Evolutionary conservation across 2,888 invertebrate species (phyloP).

Genomic region (Drosophila antonietae): DNA sequence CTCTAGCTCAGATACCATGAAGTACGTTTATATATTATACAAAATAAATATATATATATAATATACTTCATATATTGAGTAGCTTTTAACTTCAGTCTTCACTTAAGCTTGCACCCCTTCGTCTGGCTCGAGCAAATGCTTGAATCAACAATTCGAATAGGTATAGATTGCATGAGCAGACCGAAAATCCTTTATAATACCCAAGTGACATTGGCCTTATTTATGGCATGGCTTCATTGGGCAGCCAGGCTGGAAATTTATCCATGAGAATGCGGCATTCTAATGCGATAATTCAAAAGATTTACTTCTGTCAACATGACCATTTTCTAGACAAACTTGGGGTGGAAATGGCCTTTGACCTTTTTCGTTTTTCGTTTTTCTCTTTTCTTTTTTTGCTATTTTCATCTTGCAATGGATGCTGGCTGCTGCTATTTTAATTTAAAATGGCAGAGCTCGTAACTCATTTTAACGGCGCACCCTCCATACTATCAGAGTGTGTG

Average conservation of each 20-base stretch:
- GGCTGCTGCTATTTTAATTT: constrained; percentile 80
- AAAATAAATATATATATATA: not conserved
- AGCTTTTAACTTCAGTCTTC: constrained; percentile 6
- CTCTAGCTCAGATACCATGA: too few species aligned
- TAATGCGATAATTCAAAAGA: constrained; percentile 83
- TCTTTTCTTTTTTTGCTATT: constrained; percentile 32
- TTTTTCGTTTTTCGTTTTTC: constrained; percentile 42
- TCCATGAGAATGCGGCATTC: constrained; percentile 77
- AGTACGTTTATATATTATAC: not conserved
- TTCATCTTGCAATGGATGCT: constrained; percentile 66
- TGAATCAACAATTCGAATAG: constrained; percentile 62
- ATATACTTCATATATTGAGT: constrained; percentile 8
- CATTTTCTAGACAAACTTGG: constrained; percentile 72
- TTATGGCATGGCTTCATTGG: constrained; percentile 81
- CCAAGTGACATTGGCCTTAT: constrained; percentile 70
- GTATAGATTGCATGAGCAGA: constrained; percentile 33
- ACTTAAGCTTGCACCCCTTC: constrained; percentile 15
- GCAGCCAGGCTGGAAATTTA: constrained; percentile 49
- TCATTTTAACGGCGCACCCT: constrained; percentile 82
- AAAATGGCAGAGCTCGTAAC: constrained; percentile 84
- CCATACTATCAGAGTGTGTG: constrained; percentile 43
- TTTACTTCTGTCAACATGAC: constrained; percentile 84
- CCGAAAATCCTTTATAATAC: constrained; percentile 79
- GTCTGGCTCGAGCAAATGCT: constrained; percentile 12
- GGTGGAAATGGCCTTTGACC: constrained; percentile 78